Evolutionary conservation across 2,888 invertebrate genomes (phyloP), one percentile per base, ranked within the genome.

Genomic region (Trisateles emortualis): DNA sequence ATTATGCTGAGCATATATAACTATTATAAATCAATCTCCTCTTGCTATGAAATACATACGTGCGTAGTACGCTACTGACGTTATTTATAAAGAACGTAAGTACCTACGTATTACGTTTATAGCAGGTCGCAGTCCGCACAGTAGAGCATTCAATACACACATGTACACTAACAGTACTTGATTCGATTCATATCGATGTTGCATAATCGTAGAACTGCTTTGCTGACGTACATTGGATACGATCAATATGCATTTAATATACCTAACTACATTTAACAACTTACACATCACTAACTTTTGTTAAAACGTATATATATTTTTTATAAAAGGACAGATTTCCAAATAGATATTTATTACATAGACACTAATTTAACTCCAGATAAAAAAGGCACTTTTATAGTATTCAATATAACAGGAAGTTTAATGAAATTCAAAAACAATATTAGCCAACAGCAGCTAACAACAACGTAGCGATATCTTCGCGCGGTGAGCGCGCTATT

Each of bases 391-490:
- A 52, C 42, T 46, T 40, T 14, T 22, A 39, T 32, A 33, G 29
- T 14, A 38, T n/a, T n/a, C n/a, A 24, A 39, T 19, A 9, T 8
- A 8, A 36, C 10, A 39, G n/a, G 22, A 13, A 48, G 16, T 9
- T 35, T 39, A n/a, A 49, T 10, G 36, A 29, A 26, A 33, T 19
- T 5, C 19, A 36, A 49, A n/a, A 33, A 29, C 3, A 2, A 32
- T n/a, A 59, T 78, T 95, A 97, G 81, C 97, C 97, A 70, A 98
- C 96, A 45, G 97, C 95, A 43, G 97, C 95, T 40, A 97, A 95
- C 54, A 99, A 95, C 38, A 98, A 94, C 79, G 98, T 97, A 3
- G 97, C 97, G 29, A 98, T 95, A 61, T 96, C 95, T 51, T 96
- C 95, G 85, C 96, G 95, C 22, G 96, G 95, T 14, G 97, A 96